Base-by-base conservation (phyloP, 1,140 invertebrate species). In the Trichoplusia ni region DNA sequence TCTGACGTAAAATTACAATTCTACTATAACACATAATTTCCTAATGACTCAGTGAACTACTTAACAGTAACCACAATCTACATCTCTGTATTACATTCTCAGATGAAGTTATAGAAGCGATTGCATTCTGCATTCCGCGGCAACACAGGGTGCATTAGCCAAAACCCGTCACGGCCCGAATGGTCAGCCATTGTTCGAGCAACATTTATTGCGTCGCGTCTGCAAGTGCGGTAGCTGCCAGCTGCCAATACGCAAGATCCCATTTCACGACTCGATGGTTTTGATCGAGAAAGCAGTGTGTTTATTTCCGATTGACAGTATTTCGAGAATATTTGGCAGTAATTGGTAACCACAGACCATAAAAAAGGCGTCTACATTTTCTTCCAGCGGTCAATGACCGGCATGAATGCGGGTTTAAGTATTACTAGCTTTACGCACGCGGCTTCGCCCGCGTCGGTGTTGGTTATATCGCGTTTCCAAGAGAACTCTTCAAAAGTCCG, bases 201-300 rank as follows among this genome's bases (percentile, higher is more conserved):
- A 33, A 35, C 29, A 49, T 14, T 23, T 35, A 19, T 51, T 51
- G 31, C 47, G n/a, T 16, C 38, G 3, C 31, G n/a, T 2, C 7
- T 13, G 38, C 9, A 37, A 18, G 19, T 38, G 19, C 11, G 11
- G 18, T 38, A 9, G n/a, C 25, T 2, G 11, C 18, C 8, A 35
- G n/a, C 35, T 40, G 53, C 23, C 19, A 58, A 35, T 79, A 82
- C 75, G 82, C 81, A 84, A 84, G 79, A 79, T 82, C 69, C 69
- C 67, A 82, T 87, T 86, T 85, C 81, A 85, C 82, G 80, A 76
- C 16, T 80, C 67, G 75, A 69, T 79, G 76, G 27, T 58, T 81
- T 61, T 67, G 66, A 70, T 61, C 69, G 79, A 79, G 77, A 82
- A 75, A 82, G 78, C 66, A 66, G 40, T 46, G 1, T 31, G 56